phyloP scores from a whole-genome alignment of 2,797 vertebrate species.

The Sparidentex hasta region DNA sequence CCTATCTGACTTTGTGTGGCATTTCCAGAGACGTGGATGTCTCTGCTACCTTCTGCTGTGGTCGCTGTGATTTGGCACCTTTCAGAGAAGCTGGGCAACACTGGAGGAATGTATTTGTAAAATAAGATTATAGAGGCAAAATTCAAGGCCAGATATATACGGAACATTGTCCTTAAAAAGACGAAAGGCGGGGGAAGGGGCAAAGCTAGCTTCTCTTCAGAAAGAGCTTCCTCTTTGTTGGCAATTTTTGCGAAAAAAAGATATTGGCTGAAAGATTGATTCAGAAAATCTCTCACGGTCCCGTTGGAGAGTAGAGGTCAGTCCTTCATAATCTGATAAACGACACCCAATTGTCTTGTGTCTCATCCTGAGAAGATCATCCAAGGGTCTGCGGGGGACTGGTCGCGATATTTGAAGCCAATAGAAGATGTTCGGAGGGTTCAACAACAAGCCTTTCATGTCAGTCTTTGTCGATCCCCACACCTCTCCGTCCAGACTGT shows the following conservation, averaged over 20 bases:
- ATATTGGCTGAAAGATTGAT: constrained; percentile 45
- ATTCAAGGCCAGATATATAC: constrained; percentile 17
- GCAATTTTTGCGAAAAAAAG: constrained; percentile 16
- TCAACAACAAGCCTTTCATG: constrained; percentile 5
- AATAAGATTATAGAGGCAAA: neutral
- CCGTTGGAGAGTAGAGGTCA: constrained; percentile 27
- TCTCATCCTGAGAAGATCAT: constrained; percentile 58
- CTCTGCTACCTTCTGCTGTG: constrained; percentile 37
- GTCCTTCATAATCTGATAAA: constrained; percentile 34
- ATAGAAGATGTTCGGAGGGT: constrained; percentile 26
- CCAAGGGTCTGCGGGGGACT: constrained; percentile 30
- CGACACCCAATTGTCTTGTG: constrained; percentile 26
- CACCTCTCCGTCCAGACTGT: constrained; percentile 30
- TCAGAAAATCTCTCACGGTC: constrained; percentile 4
- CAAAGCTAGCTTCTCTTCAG: constrained; percentile 11
- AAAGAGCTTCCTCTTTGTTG: constrained; percentile 36
- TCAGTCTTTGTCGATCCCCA: constrained; percentile 4
- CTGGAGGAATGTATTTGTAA: neutral
- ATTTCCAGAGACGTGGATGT: constrained; percentile 23
- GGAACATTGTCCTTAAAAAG: constrained; percentile 13
- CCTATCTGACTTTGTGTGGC: constrained; percentile 30
- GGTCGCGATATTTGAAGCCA: constrained; percentile 25
- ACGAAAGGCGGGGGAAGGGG: constrained; percentile 20
- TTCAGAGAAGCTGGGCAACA: constrained; percentile 32
- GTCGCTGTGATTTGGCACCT: constrained; percentile 45